These are phyloP conservation scores for Myocastor coypus DNA, from an alignment of 2,113 vertebrate species.

Conservation along the genomic window DNA sequence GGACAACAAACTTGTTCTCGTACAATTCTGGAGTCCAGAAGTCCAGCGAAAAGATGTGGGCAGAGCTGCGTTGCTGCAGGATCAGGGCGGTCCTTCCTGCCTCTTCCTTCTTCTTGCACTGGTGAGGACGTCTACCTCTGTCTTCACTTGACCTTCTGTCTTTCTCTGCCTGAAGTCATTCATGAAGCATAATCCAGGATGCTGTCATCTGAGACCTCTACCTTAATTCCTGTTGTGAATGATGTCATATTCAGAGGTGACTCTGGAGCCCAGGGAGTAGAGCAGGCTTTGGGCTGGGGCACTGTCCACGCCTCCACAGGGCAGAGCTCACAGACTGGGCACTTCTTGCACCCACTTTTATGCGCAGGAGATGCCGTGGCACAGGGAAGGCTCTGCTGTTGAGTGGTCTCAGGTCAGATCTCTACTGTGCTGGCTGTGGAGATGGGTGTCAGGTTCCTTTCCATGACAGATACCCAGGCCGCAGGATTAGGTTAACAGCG, in stretches of 20 bases:
- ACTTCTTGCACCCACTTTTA: not conserved
- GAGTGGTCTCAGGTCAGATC: not conserved
- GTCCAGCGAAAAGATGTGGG: not conserved
- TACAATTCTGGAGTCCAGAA: not conserved
- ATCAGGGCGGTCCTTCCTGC: not conserved
- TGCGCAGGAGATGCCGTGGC: fast-evolving
- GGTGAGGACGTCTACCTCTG: not conserved
- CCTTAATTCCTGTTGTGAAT: not conserved
- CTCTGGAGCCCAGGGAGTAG: no score
- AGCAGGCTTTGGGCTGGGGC: not conserved
- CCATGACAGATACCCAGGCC: slow-evolving; percentile 8
- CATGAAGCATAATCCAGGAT: not conserved
- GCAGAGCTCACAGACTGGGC: not conserved
- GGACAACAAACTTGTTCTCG: not conserved
- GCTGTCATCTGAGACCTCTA: not conserved
- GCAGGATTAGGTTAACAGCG: slow-evolving; percentile 21
- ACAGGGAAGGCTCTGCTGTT: fast-evolving
- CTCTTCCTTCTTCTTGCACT: no score
- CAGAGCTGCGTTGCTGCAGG: not conserved
- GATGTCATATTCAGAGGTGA: no score
- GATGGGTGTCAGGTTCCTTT: not conserved
- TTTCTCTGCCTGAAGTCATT: not conserved
- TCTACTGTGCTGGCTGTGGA: fast-evolving
- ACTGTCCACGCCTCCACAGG: no score
- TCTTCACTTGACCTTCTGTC: not conserved